Evolutionary conservation across 2,888 invertebrate species (phyloP).

Genomic region (Limnephilus auricula): DNA sequence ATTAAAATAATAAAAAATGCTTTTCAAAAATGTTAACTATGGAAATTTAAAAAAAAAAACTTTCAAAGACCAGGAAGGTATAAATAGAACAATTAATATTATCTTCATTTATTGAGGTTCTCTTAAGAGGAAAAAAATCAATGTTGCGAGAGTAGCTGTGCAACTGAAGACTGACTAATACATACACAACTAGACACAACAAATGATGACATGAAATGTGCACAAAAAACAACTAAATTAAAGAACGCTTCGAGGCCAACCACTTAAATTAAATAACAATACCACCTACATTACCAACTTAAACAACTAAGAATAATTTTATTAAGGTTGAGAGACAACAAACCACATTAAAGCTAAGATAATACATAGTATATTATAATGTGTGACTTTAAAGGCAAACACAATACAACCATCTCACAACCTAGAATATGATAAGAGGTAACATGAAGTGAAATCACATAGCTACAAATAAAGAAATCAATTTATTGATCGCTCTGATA

Average conservation of each 20-base stretch:
- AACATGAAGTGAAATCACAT: background rate
- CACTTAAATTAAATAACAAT: background rate
- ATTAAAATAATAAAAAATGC: background rate
- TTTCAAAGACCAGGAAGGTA: no score
- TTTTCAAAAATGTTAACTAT: background rate
- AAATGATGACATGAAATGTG: background rate
- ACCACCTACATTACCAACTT: background rate
- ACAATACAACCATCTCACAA: background rate
- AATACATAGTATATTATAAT: background rate
- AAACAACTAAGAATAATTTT: background rate
- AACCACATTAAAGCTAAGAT: background rate
- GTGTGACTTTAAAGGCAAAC: background rate
- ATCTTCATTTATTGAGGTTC: background rate
- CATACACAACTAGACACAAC: background rate
- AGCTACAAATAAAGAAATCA: background rate
- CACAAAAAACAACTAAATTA: background rate
- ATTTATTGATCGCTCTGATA: background rate
- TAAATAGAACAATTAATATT: no score
- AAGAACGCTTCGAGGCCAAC: background rate
- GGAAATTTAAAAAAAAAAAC: background rate
- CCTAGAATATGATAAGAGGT: background rate
- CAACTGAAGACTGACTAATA: background rate
- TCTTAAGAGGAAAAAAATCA: background rate
- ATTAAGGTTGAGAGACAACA: background rate
- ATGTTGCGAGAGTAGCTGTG: background rate